Percentiles rank a stretch among this genome's conserved stretches.
Evolutionary conservation across 1,140 invertebrate genomes (phyloP).

Genomic region (Pseudomyrmex dendroicus): DNA sequence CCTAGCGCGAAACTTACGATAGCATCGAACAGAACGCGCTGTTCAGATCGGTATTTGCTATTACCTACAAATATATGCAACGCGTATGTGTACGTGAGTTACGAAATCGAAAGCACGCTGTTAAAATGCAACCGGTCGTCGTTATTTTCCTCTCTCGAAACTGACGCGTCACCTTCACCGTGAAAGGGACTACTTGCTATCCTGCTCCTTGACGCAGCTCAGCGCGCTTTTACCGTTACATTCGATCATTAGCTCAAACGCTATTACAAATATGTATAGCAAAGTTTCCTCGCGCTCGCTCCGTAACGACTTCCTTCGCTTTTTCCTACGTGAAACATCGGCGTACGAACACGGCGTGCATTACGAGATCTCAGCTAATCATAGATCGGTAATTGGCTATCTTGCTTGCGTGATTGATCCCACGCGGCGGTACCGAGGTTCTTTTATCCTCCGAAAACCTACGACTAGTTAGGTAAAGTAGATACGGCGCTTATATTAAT

Average conservation of each 20-base stretch:
- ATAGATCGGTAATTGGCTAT: constrained; percentile 50
- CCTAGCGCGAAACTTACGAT: constrained; percentile 48
- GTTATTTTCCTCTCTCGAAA: constrained; percentile 33
- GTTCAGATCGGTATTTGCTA: neutral
- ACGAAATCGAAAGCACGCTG: constrained; percentile 18
- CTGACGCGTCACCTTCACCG: constrained; percentile 66
- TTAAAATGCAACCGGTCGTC: constrained; percentile 45
- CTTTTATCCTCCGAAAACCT: constrained; percentile 51
- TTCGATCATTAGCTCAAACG: constrained; percentile 28
- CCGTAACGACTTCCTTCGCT: constrained; percentile 32
- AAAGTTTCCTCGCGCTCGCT: constrained; percentile 3
- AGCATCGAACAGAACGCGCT: constrained; percentile 42
- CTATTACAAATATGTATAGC: neutral
- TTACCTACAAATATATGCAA: constrained; percentile 15
- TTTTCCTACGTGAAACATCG: constrained; percentile 21
- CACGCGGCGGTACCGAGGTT: constrained; percentile 36
- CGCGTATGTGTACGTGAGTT: neutral
- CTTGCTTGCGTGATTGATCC: constrained; percentile 49
- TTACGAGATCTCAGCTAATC: constrained; percentile 51
- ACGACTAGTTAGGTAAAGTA: constrained; percentile 25
- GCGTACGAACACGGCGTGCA: constrained; percentile 2
- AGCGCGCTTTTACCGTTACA: constrained; percentile 19
- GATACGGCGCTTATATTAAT: constrained; percentile 40
- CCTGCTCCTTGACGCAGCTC: neutral
- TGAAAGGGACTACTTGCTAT: constrained; percentile 60